These are phyloP conservation scores for Tor tambroides DNA, from an alignment of 2,113 vertebrate genomes.

Conservation along the genomic window DNA sequence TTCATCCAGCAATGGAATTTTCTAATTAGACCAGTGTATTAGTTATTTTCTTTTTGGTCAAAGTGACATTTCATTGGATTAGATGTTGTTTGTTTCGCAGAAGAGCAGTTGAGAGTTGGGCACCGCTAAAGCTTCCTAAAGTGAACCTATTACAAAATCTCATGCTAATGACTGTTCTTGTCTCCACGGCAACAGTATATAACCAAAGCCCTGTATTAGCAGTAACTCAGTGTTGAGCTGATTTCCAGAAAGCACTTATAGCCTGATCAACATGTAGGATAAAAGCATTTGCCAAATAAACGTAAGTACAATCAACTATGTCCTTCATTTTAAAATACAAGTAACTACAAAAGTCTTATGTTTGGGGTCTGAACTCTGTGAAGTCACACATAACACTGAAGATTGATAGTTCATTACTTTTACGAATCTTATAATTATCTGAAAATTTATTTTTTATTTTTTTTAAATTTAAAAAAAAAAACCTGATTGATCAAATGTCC, in stretches of 20 bases:
- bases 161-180: neutral
- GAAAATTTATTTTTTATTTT: too few relatives aligned
- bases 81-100: neutral
- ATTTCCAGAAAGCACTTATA: neutral
- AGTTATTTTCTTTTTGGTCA: neutral
- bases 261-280: neutral
- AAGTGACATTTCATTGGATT: neutral
- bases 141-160: neutral
- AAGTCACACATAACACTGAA: neutral
- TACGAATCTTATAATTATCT: neutral
- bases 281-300: neutral
- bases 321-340: neutral
- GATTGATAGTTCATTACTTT: neutral
- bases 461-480: too few relatives aligned
- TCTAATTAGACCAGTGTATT: neutral
- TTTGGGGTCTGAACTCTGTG: neutral
- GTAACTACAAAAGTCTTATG: neutral
- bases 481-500: neutral
- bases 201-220: neutral
- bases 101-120: neutral
- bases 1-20: neutral
- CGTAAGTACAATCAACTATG: neutral
- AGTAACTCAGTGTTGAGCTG: neutral
- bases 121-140: neutral
- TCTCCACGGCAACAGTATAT: constrained; percentile 10